Conservation (phyloP, 2,888 invertebrate species). For the Empis stercorea region DNA sequence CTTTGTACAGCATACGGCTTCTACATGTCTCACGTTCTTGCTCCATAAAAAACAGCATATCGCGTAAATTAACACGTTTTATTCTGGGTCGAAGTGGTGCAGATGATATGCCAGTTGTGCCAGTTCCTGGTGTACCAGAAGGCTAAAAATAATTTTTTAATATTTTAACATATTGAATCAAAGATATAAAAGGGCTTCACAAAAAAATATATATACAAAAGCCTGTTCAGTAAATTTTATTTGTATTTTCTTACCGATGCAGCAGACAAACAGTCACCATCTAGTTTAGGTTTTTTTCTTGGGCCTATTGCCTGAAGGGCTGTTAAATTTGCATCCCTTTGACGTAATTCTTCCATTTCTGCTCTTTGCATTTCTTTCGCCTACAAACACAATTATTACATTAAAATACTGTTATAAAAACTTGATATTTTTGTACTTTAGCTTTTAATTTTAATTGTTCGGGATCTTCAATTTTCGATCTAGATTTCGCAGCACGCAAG, state of each 20-base stretch:
- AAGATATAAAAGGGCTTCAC: not conserved
- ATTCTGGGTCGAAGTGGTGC: slow-evolving; percentile 73
- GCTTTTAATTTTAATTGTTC: slow-evolving; percentile 96
- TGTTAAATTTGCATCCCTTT: slow-evolving; percentile 88
- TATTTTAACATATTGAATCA: slow-evolving; percentile 5
- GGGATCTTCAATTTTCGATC: slow-evolving; percentile 94
- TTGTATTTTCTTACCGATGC: slow-evolving; percentile 24
- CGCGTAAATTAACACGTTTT: slow-evolving; percentile 87
- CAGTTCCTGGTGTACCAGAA: slow-evolving; percentile 19
- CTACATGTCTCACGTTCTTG: slow-evolving; percentile 76
- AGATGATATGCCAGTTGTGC: slow-evolving; percentile 42
- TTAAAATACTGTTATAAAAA: not conserved
- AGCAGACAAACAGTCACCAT: slow-evolving; percentile 43
- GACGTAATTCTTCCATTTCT: slow-evolving; percentile 87
- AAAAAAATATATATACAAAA: not conserved
- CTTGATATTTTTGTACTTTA: slow-evolving; percentile 45
- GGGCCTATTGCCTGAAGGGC: slow-evolving; percentile 94
- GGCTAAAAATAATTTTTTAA: slow-evolving; percentile 22
- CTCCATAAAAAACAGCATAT: slow-evolving; percentile 86
- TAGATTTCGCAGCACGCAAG: slow-evolving; percentile 83
- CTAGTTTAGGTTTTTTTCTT: slow-evolving; percentile 79
- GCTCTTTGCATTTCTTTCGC: slow-evolving; percentile 87
- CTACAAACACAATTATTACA: slow-evolving; percentile 17
- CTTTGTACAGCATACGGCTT: slow-evolving; percentile 62
- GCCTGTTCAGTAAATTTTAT: slow-evolving; percentile 3